These are phyloP conservation scores for Poecilia velifera DNA, from an alignment of 2,797 vertebrate genomes.

Conservation along the genomic window DNA sequence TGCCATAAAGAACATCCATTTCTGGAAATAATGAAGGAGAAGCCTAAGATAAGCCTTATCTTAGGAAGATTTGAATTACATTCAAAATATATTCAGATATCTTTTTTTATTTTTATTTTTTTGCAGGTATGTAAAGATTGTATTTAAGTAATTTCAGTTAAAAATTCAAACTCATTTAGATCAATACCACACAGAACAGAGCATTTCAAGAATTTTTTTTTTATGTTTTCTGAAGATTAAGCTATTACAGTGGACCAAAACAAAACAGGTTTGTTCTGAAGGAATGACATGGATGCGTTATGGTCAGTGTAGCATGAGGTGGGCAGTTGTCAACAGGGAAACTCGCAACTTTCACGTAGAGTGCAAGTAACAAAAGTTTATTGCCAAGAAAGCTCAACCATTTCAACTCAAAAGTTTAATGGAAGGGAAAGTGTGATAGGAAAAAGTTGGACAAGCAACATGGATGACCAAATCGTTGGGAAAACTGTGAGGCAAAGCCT, in stretches of 20 bases:
- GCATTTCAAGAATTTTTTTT: neutral
- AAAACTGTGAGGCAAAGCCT: neutral
- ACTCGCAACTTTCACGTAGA: too few species aligned
- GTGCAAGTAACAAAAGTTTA: neutral
- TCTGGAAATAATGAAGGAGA: neutral
- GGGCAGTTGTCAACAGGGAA: too few species aligned
- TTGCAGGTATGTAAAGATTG: neutral
- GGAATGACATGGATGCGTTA: too few species aligned
- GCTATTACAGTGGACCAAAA: neutral
- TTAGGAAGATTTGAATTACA: neutral
- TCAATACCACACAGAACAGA: neutral
- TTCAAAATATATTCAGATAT: neutral
- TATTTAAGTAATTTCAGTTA: too few species aligned
- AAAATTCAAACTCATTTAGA: too few species aligned
- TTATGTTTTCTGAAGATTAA: neutral
- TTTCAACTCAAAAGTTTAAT: neutral
- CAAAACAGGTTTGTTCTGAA: too few species aligned
- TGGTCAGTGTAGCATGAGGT: too few species aligned
- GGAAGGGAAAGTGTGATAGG: neutral
- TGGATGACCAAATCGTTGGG: neutral
- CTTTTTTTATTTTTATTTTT: neutral
- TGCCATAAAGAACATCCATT: slow-evolving; percentile 20
- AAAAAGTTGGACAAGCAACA: neutral
- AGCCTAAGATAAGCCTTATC: neutral
- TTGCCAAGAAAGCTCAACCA: neutral